phyloP scores from a whole-genome alignment of 2,797 vertebrate species.

The Darevskia nairensis region DNA sequence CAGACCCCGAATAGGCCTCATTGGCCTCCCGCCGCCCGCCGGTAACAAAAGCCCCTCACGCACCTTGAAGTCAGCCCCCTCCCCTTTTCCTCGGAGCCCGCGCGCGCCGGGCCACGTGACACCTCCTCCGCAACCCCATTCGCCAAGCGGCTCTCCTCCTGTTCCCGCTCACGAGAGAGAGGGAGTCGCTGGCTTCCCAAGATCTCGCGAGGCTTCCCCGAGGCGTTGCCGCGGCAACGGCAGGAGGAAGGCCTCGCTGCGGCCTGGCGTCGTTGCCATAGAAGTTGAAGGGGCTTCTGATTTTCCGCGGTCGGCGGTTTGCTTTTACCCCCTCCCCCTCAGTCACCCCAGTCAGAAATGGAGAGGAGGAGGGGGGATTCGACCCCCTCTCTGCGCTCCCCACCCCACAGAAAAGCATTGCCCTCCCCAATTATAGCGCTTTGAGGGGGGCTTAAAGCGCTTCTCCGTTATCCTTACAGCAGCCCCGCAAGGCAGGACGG shows the following conservation, averaged over 20 bases:
- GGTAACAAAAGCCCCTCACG: neutral
- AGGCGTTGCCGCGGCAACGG: neutral
- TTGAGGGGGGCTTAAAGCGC: neutral
- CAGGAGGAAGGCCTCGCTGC: neutral
- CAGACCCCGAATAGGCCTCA: neutral
- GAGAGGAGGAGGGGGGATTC: neutral
- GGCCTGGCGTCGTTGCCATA: too few species aligned
- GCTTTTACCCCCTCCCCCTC: neutral
- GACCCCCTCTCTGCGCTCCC: neutral
- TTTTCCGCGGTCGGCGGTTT: neutral
- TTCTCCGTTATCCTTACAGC: neutral
- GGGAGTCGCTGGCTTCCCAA: neutral
- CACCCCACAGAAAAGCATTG: too few species aligned
- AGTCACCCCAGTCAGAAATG: neutral
- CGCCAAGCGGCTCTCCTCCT: neutral
- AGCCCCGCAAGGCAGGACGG: neutral
- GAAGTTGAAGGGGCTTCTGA: neutral
- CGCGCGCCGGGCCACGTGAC: neutral
- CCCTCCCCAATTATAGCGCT: too few species aligned
- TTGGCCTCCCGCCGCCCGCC: accelerated
- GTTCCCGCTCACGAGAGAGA: too few species aligned
- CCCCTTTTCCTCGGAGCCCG: too few species aligned
- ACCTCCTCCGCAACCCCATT: neutral
- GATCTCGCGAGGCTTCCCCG: neutral
- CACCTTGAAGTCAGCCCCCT: neutral